These are phyloP conservation scores for Falcunculus frontatus DNA, from an alignment of 2,113 vertebrate genomes.

Conservation along the genomic window DNA sequence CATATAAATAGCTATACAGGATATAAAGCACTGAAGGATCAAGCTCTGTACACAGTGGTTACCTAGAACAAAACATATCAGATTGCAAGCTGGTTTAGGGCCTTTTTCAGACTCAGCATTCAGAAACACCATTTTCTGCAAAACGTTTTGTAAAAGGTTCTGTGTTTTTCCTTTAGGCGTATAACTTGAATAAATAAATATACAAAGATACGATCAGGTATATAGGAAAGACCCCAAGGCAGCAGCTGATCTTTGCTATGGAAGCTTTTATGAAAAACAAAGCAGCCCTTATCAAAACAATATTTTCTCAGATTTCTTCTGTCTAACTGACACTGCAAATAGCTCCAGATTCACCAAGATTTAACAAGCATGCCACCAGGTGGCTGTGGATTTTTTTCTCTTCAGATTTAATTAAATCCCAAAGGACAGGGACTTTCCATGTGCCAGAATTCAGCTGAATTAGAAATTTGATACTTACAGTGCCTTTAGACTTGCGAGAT, in stretches of 20 bases:
- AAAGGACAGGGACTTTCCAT: slow-evolving; percentile 11
- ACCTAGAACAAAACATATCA: neutral
- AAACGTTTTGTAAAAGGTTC: neutral
- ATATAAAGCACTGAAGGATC: neutral
- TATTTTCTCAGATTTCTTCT: neutral
- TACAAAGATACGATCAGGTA: neutral
- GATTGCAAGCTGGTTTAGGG: neutral
- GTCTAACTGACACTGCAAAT: neutral
- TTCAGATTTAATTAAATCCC: slow-evolving; percentile 48
- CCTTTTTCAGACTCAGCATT: neutral
- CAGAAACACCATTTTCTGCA: neutral
- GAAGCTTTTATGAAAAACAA: neutral
- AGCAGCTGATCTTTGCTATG: neutral
- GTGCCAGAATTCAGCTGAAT: neutral
- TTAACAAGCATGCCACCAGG: neutral
- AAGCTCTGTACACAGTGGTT: neutral
- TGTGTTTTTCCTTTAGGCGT: neutral
- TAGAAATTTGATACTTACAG: slow-evolving; percentile 78
- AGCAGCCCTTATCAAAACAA: neutral
- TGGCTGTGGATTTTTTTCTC: neutral
- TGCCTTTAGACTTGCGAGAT: slow-evolving; percentile 85
- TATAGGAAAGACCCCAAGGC: neutral
- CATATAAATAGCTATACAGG: neutral
- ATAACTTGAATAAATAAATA: neutral
- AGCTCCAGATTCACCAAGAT: neutral